Evolutionary conservation across 2,113 vertebrate genomes (phyloP).

Genomic region (Neoarius graeffei): DNA sequence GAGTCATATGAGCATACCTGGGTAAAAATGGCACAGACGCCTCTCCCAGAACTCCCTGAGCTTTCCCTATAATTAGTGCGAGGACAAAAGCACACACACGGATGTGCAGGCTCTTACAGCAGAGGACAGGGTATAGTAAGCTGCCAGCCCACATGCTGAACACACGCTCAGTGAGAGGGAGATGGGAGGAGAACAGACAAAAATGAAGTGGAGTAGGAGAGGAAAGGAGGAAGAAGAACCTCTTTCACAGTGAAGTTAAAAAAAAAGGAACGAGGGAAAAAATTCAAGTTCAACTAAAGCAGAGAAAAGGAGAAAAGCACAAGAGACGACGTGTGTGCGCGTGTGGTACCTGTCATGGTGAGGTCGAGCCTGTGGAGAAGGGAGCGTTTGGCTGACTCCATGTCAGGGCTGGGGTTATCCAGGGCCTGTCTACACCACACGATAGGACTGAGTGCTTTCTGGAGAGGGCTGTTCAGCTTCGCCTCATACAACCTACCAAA

Average conservation of each 20-base stretch:
- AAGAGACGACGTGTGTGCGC: not conserved
- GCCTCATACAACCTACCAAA: conserved; percentile 86
- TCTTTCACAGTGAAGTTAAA: not conserved
- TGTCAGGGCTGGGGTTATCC: conserved; percentile 94
- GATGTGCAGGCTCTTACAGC: not conserved
- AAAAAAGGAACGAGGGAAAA: not conserved
- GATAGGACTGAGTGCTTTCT: conserved; percentile 88
- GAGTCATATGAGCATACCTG: conserved; percentile 67
- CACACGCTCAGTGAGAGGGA: conserved; percentile 14
- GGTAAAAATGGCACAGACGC: conserved; percentile 65
- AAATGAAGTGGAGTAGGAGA: conserved; percentile 9
- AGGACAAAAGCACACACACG: not conserved
- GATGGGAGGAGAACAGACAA: conserved; percentile 10
- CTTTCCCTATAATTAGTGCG: conserved; percentile 62
- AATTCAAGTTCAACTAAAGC: not conserved
- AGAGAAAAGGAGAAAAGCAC: not conserved
- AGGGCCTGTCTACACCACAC: conserved; percentile 96
- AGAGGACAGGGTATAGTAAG: conserved; percentile 14
- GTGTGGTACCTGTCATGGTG: conserved; percentile 86
- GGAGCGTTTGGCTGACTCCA: conserved; percentile 95
- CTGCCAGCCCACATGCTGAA: conserved; percentile 25
- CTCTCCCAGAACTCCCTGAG: conserved; percentile 37
- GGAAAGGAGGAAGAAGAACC: not conserved
- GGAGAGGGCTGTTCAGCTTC: conserved; percentile 87
- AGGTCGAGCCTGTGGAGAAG: conserved; percentile 95